phyloP scores from a whole-genome alignment of 2,888 invertebrate species.

The Sympetrum striolatum region DNA sequence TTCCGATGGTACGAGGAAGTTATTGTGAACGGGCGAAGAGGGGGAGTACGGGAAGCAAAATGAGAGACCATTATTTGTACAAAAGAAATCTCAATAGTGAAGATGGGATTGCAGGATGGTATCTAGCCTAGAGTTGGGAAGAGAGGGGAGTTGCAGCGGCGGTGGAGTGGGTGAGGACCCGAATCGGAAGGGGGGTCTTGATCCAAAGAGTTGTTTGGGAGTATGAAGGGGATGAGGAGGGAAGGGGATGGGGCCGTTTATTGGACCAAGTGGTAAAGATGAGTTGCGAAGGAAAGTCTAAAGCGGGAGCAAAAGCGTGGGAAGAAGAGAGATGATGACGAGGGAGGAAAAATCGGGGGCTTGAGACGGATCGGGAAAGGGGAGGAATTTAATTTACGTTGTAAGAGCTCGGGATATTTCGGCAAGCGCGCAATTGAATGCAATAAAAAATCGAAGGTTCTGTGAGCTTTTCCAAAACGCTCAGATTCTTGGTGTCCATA shows the following conservation, averaged over 20 bases:
- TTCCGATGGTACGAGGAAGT: not conserved
- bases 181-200: not conserved
- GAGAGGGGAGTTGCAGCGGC: not conserved
- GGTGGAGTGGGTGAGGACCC: not conserved
- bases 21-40: not conserved
- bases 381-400: constrained; percentile 33
- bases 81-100: not conserved
- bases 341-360: not conserved
- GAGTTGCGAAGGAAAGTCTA: not conserved
- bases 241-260: not conserved
- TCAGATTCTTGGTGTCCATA: not conserved
- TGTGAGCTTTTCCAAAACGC: not conserved
- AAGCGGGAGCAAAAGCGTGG: not conserved
- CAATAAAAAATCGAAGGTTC: not conserved
- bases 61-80: not conserved
- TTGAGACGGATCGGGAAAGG: not conserved
- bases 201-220: not conserved
- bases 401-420: not conserved
- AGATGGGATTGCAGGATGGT: not conserved
- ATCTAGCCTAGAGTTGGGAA: not conserved
- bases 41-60: not conserved
- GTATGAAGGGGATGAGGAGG: not conserved
- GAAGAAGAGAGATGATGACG: not conserved
- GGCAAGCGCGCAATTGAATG: not conserved
- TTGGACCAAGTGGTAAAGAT: not conserved